A percentile compares a stretch with the other conserved stretches of the same genome.
These are phyloP conservation scores for Aphodius granarius DNA, from an alignment of 2,888 invertebrate genomes.

Conservation along the genomic window DNA sequence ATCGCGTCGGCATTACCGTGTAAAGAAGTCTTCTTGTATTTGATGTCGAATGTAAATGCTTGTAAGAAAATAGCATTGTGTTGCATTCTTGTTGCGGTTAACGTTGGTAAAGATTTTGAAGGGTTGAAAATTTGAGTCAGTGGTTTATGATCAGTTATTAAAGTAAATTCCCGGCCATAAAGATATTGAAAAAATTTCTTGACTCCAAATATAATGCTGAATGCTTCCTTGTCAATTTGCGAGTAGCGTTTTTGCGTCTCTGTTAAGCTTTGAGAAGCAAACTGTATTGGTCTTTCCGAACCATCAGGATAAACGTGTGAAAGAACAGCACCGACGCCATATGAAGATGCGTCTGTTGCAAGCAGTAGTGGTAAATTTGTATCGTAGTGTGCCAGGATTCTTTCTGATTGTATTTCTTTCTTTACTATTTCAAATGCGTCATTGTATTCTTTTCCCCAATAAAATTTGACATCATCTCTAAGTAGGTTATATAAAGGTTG, in stretches of 20 bases:
- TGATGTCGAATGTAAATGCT: slow-evolving; percentile 17
- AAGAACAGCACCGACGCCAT: slow-evolving; percentile 43
- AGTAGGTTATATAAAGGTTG: slow-evolving; percentile 40
- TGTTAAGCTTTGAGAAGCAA: slow-evolving; percentile 43
- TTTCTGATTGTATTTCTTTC: slow-evolving; percentile 34
- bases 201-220: slow-evolving; percentile 22
- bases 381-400: slow-evolving; percentile 38
- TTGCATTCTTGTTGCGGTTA: slow-evolving; percentile 23
- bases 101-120: slow-evolving; percentile 17
- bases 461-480: slow-evolving; percentile 34
- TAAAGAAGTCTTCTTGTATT: slow-evolving; percentile 16
- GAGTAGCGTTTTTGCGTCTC: slow-evolving; percentile 38
- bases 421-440: slow-evolving; percentile 38
- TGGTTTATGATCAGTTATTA: slow-evolving; percentile 25
- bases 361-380: slow-evolving; percentile 37
- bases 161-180: slow-evolving; percentile 18
- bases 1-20: slow-evolving; percentile 18
- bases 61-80: slow-evolving; percentile 22
- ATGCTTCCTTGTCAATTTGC: slow-evolving; percentile 23
- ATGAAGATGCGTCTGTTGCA: slow-evolving; percentile 38
- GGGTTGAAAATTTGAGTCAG: slow-evolving; percentile 21
- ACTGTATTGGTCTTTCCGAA: slow-evolving; percentile 46
- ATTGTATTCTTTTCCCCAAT: slow-evolving; percentile 34
- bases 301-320: slow-evolving; percentile 43
- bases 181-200: slow-evolving; percentile 23